A percentile compares a stretch with the other conserved stretches of the same genome.
Conservation (phyloP, 2,113 vertebrate genomes). For the rabbit (Oryctolagus cuniculus) region DNA sequence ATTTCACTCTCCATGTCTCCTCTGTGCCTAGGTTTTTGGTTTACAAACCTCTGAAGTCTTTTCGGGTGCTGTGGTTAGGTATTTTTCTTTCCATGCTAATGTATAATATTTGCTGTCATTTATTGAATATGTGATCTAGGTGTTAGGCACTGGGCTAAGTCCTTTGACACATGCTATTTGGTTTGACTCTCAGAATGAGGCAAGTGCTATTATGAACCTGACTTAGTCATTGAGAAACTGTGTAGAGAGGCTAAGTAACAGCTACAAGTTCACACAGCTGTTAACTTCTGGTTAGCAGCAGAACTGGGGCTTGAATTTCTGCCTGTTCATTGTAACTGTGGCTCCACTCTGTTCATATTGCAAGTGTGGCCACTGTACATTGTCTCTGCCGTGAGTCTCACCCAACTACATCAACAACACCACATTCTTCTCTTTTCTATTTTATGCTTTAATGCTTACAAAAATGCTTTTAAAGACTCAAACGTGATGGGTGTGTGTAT, state of each 20-base stretch:
- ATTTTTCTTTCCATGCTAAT: conserved; percentile 43
- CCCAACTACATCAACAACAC: neutral
- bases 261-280: neutral
- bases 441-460: neutral
- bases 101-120: conserved; percentile 43
- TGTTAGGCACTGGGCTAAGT: neutral
- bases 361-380: neutral
- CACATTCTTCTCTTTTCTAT: neutral
- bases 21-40: conserved; percentile 46
- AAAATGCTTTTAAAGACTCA: neutral
- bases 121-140: neutral
- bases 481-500: neutral
- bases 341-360: neutral
- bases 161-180: conserved; percentile 6
- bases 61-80: neutral
- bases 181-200: conserved; percentile 22
- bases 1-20: conserved; percentile 58
- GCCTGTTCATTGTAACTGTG: neutral
- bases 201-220: neutral
- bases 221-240: neutral
- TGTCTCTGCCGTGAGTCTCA: neutral
- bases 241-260: neutral
- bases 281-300: neutral
- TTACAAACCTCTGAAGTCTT: conserved; percentile 45
- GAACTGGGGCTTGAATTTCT: neutral